A percentile compares a stretch with the other conserved stretches of the same genome.
Evolutionary conservation across 2,888 invertebrate genomes (phyloP).

Genomic region (Parnassius mnemosyne): DNA sequence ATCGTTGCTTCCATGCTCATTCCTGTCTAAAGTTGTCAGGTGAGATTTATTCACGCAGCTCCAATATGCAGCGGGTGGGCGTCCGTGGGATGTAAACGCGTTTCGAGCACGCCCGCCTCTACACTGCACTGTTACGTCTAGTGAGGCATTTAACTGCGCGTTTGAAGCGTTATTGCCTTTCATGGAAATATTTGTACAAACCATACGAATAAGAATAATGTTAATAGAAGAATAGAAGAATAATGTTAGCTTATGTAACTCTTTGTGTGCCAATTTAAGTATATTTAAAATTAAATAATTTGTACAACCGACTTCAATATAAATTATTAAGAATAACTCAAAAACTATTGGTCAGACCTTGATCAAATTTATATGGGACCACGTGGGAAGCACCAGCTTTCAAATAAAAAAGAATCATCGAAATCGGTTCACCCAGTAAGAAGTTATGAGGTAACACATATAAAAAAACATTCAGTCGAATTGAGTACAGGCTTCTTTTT

Average conservation of each 20-base stretch:
- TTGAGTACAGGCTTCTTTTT: too few relatives aligned
- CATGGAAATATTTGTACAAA: constrained; percentile 47
- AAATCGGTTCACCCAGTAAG: too few relatives aligned
- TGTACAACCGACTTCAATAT: too few relatives aligned
- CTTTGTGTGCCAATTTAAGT: not conserved
- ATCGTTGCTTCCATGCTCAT: constrained; percentile 20
- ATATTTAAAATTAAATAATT: too few relatives aligned
- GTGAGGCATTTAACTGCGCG: constrained; percentile 52
- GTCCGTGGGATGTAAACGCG: constrained; percentile 59
- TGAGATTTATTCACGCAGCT: constrained; percentile 65
- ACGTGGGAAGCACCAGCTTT: too few relatives aligned
- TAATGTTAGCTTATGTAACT: constrained; percentile 9
- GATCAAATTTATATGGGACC: too few relatives aligned
- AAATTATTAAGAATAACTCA: too few relatives aligned
- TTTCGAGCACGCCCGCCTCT: constrained; percentile 51
- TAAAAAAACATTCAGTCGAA: too few relatives aligned
- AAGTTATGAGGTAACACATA: too few relatives aligned
- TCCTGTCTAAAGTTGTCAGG: constrained; percentile 50
- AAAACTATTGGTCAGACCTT: too few relatives aligned
- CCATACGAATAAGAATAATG: constrained; percentile 39
- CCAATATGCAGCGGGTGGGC: constrained; percentile 56
- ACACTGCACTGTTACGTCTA: constrained; percentile 51
- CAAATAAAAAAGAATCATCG: too few relatives aligned
- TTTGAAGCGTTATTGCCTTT: constrained; percentile 50
- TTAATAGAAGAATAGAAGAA: too few relatives aligned